phyloP scores from a whole-genome alignment of 1,140 invertebrate genomes.

The Proctacanthus coquilletti region DNA sequence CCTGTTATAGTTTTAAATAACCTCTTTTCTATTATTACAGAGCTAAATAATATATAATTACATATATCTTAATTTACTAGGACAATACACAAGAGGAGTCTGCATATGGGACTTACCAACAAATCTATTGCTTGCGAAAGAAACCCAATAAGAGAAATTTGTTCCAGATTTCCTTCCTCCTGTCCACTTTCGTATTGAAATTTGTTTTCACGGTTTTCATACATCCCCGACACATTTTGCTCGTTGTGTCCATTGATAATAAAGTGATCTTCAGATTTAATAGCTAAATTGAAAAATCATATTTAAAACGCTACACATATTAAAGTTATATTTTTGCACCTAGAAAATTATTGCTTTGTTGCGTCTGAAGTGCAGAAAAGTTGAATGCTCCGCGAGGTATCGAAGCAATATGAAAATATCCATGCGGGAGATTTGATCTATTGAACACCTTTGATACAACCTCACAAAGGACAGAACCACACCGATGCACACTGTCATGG shows the following conservation, averaged over 20 bases:
- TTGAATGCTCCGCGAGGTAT: constrained; percentile 73
- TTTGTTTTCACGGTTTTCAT: constrained; percentile 59
- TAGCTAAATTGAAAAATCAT: constrained; percentile 34
- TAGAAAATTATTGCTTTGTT: constrained; percentile 65
- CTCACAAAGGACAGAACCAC: constrained; percentile 34
- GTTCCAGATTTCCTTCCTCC: constrained; percentile 8
- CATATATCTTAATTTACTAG: no score
- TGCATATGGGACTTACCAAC: constrained; percentile 10
- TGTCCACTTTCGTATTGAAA: constrained; percentile 44
- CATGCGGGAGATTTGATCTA: constrained; percentile 45
- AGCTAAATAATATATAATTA: no score
- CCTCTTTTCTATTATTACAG: no score
- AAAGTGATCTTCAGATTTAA: constrained; percentile 50
- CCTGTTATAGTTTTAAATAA: no score
- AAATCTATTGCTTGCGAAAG: constrained; percentile 11
- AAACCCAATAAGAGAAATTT: constrained; percentile 10
- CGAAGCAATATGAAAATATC: constrained; percentile 70
- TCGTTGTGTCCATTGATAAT: constrained; percentile 59
- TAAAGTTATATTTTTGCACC: constrained; percentile 40
- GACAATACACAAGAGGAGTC: no score
- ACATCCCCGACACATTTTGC: constrained; percentile 48
- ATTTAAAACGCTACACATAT: constrained; percentile 1
- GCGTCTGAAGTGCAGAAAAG: constrained; percentile 69
- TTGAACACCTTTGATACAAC: constrained; percentile 68
- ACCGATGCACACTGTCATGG: constrained; percentile 14